Base-by-base conservation (phyloP, 2,888 invertebrate species). In the Drosophila pegasa region DNA sequence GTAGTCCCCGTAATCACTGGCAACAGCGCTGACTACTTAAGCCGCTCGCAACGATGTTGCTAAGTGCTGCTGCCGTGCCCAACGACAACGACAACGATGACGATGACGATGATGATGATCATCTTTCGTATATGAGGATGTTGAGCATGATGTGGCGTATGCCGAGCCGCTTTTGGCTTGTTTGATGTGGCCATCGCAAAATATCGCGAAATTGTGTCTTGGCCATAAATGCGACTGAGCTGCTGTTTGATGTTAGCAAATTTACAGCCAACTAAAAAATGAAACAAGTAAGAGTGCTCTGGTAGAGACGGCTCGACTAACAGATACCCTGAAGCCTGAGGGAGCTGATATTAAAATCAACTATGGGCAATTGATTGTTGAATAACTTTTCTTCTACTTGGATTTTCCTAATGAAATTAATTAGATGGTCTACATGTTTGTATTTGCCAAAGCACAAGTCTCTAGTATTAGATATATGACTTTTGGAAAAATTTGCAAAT, bases 11-110 rank as follows among this genome's bases (percentile, higher is more conserved):
- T 80, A 86, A 83, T 86, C 83, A 60, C 69, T 77, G 61, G 59
- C 78, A 61, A 63, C 56, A 35, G 47, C 66, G 76, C 67, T 76
- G 83, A 88, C 88, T 83, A 83, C 83, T 86, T 83, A 83, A 83
- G 83, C 77, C 81, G 66, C 80, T 76, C 64, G 61, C 78, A 82
- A 86, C 83, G 86, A 82, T 79, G 88, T 78, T 73, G 86, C 83
- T 88, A 83, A 83, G 82, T 83, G 88, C 86, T 79, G 51, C 52
- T 54, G 47, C 48, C 27, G 14, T 55, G 22, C 31, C 22, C 31
- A 22, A n/a, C 18, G 31, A 54, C 22, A n/a, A n/a, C 31, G 16
- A n/a, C 18, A 22, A 54, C 22, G 10, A n/a, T n/a, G 55, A 18
- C 20, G 56, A 55, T 38, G 22, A 31, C 43, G 22, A 60, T 61